Conservation (phyloP, 2,797 vertebrate species). For the Choloepus didactylus region DNA sequence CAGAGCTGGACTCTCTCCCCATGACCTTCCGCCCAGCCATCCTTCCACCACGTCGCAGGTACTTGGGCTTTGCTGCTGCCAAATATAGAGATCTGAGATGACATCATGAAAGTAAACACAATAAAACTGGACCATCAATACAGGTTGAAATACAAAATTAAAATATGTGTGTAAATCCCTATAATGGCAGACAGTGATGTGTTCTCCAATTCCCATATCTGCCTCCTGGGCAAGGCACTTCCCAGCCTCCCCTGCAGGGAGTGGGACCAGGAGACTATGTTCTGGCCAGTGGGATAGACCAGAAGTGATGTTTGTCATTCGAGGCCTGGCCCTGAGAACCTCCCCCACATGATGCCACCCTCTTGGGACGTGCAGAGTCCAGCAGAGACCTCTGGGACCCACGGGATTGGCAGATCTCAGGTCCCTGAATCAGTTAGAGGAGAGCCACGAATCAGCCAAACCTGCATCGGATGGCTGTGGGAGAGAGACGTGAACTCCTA, state of each 20-base stretch:
- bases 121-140: neutral
- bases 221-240: neutral
- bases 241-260: neutral
- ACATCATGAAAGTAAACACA: neutral
- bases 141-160: neutral
- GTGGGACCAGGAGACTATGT: neutral
- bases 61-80: neutral
- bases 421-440: neutral
- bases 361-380: neutral
- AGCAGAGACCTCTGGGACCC: conserved; percentile 12
- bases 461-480: neutral
- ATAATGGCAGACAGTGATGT: too few species aligned
- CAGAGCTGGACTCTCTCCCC: neutral
- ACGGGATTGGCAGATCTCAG: neutral
- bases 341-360: neutral
- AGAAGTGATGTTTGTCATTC: neutral
- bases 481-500: conserved; percentile 4
- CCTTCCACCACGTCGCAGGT: neutral
- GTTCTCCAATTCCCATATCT: neutral
- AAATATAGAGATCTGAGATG: neutral
- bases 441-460: neutral
- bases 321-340: neutral
- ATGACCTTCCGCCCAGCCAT: rapidly evolving
- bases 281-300: neutral
- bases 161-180: neutral